Conservation (phyloP, 2,113 vertebrate species). For the Poeciliopsis occidentalis region DNA sequence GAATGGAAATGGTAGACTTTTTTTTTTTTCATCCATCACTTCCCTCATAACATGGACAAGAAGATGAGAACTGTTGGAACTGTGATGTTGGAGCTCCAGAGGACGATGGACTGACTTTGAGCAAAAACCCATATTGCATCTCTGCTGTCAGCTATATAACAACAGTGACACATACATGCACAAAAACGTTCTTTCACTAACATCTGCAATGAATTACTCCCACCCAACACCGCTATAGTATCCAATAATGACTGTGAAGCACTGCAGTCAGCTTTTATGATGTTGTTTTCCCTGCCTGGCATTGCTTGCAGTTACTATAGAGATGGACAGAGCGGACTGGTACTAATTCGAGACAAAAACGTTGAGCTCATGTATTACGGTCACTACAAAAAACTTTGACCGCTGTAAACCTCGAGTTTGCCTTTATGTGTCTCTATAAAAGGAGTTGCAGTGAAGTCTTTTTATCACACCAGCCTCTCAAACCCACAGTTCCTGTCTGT, state of each 20-base stretch:
- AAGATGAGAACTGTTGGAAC: neutral
- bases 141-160: slow-evolving; percentile 40
- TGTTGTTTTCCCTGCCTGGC: slow-evolving; percentile 66
- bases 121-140: slow-evolving; percentile 52
- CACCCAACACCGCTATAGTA: slow-evolving; percentile 64
- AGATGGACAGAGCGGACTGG: slow-evolving; percentile 35
- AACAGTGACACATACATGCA: slow-evolving; percentile 52
- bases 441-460: slow-evolving; percentile 37
- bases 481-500: slow-evolving; percentile 20
- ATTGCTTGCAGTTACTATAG: slow-evolving; percentile 62
- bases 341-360: neutral
- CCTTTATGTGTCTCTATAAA: slow-evolving; percentile 43
- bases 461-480: slow-evolving; percentile 18
- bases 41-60: neutral
- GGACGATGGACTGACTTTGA: slow-evolving; percentile 54
- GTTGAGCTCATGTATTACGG: slow-evolving; percentile 15
- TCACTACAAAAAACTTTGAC: neutral
- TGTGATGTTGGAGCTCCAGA: slow-evolving; percentile 4
- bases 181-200: slow-evolving; percentile 62
- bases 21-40: neutral
- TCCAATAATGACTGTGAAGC: slow-evolving; percentile 73
- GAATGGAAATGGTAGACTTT: neutral
- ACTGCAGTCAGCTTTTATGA: slow-evolving; percentile 67
- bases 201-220: slow-evolving; percentile 73
- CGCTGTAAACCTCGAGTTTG: slow-evolving; percentile 8